Evolutionary conservation across 2,113 vertebrate species (phyloP).

Genomic region (Ariopsis seemanni): DNA sequence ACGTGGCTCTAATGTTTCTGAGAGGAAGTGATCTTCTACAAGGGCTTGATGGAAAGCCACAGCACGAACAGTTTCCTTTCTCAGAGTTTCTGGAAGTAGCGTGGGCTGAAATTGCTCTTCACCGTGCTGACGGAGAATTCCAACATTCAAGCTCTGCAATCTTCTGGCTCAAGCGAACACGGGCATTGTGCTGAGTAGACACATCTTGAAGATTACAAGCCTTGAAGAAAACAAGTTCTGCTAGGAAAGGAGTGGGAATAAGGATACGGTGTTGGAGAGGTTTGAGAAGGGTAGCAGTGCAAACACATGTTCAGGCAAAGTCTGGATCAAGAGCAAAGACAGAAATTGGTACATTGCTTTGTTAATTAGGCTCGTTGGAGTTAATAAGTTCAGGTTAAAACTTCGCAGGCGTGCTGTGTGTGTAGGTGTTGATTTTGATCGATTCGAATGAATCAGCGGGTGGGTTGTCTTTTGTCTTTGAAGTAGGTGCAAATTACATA

Average conservation of each 20-base stretch:
- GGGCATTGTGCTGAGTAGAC: conserved; percentile 4
- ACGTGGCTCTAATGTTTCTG: neutral
- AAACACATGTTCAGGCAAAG: no score
- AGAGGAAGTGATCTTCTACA: neutral
- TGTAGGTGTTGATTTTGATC: neutral
- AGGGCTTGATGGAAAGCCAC: neutral
- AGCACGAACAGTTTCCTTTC: neutral
- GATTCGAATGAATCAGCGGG: no score
- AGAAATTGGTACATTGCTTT: neutral
- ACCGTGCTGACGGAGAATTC: neutral
- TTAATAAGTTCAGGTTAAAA: neutral
- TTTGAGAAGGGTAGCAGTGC: neutral
- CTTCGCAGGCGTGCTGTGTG: neutral
- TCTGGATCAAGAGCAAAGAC: neutral
- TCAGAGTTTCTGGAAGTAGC: neutral
- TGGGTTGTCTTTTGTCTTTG: neutral
- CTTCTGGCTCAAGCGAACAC: neutral
- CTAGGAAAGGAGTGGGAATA: neutral
- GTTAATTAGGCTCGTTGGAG: neutral
- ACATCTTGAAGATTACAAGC: neutral
- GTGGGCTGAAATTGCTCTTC: neutral
- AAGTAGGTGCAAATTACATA: neutral
- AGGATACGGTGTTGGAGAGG: neutral
- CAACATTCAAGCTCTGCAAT: neutral
- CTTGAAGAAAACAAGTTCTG: neutral